Percentiles rank a stretch among this genome's conserved stretches.
These are phyloP conservation scores for Yponomeuta plumbellus DNA, from an alignment of 2,888 invertebrate genomes.

Conservation along the genomic window DNA sequence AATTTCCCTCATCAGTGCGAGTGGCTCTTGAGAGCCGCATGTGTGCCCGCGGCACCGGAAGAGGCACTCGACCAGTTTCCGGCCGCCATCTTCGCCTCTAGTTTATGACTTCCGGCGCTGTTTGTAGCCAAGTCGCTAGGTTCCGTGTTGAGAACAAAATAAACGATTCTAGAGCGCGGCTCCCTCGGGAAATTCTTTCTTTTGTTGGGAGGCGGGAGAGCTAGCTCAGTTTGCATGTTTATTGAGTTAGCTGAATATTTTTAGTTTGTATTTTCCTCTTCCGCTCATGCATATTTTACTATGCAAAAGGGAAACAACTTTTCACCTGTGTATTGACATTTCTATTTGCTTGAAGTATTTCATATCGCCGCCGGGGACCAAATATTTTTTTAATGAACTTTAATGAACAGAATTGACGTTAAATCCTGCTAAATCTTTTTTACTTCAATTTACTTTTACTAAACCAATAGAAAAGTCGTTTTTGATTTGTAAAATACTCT, in stretches of 20 bases:
- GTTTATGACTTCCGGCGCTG: conserved; percentile 56
- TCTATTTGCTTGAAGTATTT: neutral
- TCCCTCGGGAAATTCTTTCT: neutral
- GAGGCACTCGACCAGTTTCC: conserved; percentile 55
- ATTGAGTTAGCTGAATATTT: neutral
- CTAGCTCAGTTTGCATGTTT: neutral
- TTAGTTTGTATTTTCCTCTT: neutral
- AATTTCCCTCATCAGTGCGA: neutral
- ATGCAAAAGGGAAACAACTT: neutral
- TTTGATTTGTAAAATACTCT: no score
- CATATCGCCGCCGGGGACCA: no score
- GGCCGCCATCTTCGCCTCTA: conserved; percentile 60
- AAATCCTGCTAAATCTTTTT: no score
- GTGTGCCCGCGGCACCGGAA: conserved; percentile 45
- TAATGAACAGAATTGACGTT: no score
- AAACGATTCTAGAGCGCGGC: neutral
- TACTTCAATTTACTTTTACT: no score
- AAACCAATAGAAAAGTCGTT: no score
- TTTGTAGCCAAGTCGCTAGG: neutral
- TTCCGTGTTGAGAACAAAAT: neutral
- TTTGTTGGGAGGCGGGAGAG: neutral
- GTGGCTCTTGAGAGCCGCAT: conserved; percentile 38
- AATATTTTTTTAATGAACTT: no score
- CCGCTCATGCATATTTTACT: neutral
- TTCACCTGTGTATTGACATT: neutral